Conservation (phyloP, 2,113 vertebrate species). For the Poecilia latipinna region DNA sequence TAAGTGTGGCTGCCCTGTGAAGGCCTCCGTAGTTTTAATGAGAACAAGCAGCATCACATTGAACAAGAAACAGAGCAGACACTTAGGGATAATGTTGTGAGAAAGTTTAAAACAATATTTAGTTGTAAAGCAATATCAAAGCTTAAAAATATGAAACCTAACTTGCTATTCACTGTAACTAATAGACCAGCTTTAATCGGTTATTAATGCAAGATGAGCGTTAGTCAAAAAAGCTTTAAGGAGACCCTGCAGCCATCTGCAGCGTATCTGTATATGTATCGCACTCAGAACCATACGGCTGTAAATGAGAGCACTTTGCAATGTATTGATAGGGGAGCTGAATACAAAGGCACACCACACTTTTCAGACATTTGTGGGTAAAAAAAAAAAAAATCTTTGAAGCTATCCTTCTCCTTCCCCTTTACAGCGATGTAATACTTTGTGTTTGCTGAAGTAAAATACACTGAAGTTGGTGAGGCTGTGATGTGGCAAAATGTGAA, state of each 20-base stretch:
- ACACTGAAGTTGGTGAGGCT: no score
- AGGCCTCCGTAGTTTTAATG: no score
- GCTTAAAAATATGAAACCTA: neutral
- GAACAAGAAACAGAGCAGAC: no score
- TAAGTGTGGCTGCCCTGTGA: neutral
- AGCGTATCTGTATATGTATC: neutral
- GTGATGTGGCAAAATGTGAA: neutral
- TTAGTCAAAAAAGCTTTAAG: neutral
- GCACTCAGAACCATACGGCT: neutral
- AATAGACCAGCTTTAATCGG: neutral
- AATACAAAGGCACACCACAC: neutral
- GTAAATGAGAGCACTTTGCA: neutral
- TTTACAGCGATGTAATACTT: neutral
- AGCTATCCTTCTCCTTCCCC: no score
- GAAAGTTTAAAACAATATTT: no score
- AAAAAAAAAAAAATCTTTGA: no score
- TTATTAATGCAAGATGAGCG: neutral
- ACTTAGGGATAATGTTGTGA: no score
- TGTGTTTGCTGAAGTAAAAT: no score
- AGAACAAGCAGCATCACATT: no score
- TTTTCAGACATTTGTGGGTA: neutral
- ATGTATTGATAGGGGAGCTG: neutral
- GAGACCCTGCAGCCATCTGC: neutral
- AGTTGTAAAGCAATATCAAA: no score
- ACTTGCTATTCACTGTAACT: neutral